Evolutionary conservation across 1,140 invertebrate species (phyloP), one percentile per base, ranked within the genome.

Genomic region (Drosophila mayri): DNA sequence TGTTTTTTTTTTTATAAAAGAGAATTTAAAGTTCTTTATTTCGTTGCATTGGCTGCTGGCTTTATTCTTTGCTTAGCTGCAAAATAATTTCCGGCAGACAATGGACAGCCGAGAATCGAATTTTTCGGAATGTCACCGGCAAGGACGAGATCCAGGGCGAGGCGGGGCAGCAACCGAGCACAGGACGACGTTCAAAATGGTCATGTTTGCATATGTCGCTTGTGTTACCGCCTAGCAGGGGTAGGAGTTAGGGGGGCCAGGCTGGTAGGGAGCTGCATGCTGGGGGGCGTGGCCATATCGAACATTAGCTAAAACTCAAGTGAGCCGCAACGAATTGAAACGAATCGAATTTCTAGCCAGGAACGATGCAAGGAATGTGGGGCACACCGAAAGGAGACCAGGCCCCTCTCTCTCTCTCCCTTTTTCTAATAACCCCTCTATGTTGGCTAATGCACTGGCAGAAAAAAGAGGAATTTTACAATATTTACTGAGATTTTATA

Each of bases 291-390:
- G 84, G 84, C 38, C 84, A 88, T 81, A 90, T 90, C 83, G 84
- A 90, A 81, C 84, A 88, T 88, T 90, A 88, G 84, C 84, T 90
- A 85, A 88, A 90, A 88, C 85, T 90, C 84, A 88, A 90, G 85
- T 88, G 84, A 88, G 85, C 74, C 81, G 84, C 85, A 84, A 85
- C 84, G 80, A 88, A 88, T 90, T 80, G 84, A 87, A 88, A 81
- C 77, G 77, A 80, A 85, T 67, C 72, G 72, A 83, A 83, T 83
- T 77, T 77, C 75, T 63, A 68, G 74, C 71, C 73, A 43, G 61
- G 72, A 65, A 66, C 76, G 68, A 74, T 46, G 65, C 76, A 50
- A 62, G 68, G 68, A 74, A 61, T 74, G 71, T 50, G 68, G 66
- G 66, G 62, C 63, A 70, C 47, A 52, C 35, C 66, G 40, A 49